phyloP scores from a whole-genome alignment of 2,113 vertebrate genomes.

The Paramisgurnus dabryanus region DNA sequence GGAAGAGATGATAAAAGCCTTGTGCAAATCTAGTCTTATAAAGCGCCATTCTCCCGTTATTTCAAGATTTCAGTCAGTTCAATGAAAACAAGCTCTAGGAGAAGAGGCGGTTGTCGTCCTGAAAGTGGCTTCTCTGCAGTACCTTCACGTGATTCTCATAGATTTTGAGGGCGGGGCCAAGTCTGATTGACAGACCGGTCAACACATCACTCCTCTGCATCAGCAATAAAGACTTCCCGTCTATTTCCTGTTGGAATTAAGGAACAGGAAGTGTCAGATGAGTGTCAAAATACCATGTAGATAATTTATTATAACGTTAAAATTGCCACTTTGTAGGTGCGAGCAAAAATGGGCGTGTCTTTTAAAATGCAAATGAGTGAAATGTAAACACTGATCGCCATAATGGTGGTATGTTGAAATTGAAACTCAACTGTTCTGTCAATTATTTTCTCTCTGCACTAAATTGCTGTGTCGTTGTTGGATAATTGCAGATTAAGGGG shows the following conservation, averaged over 20 bases:
- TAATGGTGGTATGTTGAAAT: no score
- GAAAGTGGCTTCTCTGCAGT: constrained; percentile 87
- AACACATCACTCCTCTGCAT: constrained; percentile 90
- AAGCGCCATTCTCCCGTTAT: constrained; percentile 9
- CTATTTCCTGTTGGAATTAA: constrained; percentile 80
- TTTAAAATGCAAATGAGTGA: no score
- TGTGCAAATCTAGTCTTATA: constrained; percentile 34
- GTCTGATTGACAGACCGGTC: constrained; percentile 86
- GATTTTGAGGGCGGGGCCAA: constrained; percentile 90
- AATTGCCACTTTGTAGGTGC: no score
- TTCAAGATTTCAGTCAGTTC: not conserved
- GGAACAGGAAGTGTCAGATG: not conserved
- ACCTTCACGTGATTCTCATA: constrained; percentile 89
- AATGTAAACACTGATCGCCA: no score
- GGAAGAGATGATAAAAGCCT: not conserved
- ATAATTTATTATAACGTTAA: no score
- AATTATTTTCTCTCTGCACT: no score
- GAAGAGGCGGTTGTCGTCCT: constrained; percentile 77
- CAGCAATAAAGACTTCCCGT: constrained; percentile 87
- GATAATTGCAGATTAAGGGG: no score
- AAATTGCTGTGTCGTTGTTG: no score
- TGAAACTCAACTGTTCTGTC: no score
- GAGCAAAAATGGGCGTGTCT: no score
- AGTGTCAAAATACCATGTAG: no score
- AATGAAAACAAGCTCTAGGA: constrained; percentile 22